Conservation (phyloP, 2,888 invertebrate genomes). For the Steinernema scapterisci region DNA sequence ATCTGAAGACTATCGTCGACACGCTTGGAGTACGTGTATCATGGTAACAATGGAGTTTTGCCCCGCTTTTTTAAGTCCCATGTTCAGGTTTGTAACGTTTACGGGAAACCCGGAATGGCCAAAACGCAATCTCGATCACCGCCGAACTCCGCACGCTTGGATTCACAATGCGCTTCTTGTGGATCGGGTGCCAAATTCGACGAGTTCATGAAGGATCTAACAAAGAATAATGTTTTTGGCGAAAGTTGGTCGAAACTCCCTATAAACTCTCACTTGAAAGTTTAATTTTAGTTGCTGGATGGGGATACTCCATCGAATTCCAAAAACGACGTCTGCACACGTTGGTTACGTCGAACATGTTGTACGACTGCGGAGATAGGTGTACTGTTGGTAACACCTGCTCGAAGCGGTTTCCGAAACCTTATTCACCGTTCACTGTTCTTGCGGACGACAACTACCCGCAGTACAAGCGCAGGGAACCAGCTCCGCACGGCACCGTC, state of each 20-base stretch:
- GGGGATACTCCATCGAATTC: constrained; percentile 16
- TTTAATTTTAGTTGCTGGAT: neutral
- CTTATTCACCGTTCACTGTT: constrained; percentile 54
- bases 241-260: constrained; percentile 37
- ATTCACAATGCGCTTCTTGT: neutral
- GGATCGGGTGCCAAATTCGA: constrained; percentile 18
- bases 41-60: neutral
- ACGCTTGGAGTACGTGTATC: too few species aligned
- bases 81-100: constrained; percentile 14
- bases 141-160: neutral
- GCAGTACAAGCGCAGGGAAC: constrained; percentile 60
- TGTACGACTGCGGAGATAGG: neutral
- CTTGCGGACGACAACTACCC: constrained; percentile 67
- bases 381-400: constrained; percentile 56
- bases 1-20: neutral
- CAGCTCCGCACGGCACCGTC: constrained; percentile 39
- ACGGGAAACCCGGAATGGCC: constrained; percentile 32
- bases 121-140: neutral
- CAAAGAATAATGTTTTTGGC: neutral
- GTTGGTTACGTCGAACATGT: neutral
- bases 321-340: constrained; percentile 16
- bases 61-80: neutral
- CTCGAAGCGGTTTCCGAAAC: constrained; percentile 68
- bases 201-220: constrained; percentile 18
- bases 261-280: neutral